A percentile compares a stretch with the other conserved stretches of the same genome.
phyloP scores from a whole-genome alignment of 2,797 vertebrate genomes.

The Anguilla pacifica region DNA sequence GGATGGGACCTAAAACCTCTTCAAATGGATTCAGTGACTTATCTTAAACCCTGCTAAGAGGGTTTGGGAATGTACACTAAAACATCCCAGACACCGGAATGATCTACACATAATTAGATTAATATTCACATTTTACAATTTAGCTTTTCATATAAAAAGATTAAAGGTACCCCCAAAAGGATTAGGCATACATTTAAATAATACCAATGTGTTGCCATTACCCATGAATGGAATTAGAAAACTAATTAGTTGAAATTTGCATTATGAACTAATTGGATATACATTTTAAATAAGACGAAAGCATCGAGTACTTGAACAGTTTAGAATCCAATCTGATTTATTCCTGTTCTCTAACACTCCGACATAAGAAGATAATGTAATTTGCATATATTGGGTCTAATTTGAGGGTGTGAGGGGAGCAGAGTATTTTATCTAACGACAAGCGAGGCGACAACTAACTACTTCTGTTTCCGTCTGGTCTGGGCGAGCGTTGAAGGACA shows the following conservation, averaged over 20 bases:
- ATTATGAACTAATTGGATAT: slow-evolving; percentile 80
- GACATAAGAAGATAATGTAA: slow-evolving; percentile 54
- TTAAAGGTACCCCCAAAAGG: slow-evolving; percentile 88
- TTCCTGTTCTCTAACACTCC: slow-evolving; percentile 49
- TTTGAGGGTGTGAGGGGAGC: slow-evolving; percentile 38
- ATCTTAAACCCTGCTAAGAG: slow-evolving; percentile 36
- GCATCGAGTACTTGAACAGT: slow-evolving; percentile 49
- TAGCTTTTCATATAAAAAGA: slow-evolving; percentile 96
- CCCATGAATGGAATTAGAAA: slow-evolving; percentile 82
- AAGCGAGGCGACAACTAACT: background rate
- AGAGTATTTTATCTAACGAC: slow-evolving; percentile 5
- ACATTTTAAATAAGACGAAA: slow-evolving; percentile 59
- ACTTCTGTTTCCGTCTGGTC: background rate
- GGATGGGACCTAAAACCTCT: background rate
- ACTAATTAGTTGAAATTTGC: slow-evolving; percentile 83
- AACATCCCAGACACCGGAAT: slow-evolving; percentile 61
- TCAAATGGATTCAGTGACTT: slow-evolving; percentile 32
- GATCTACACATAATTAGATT: slow-evolving; percentile 89
- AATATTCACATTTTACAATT: slow-evolving; percentile 90
- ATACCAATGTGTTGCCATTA: slow-evolving; percentile 79
- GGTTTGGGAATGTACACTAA: slow-evolving; percentile 47
- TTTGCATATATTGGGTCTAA: slow-evolving; percentile 56
- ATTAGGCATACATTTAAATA: slow-evolving; percentile 71
- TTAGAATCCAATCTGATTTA: slow-evolving; percentile 59
- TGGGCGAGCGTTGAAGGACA: background rate